Conservation (phyloP, 2,888 invertebrate species). For the Ischnura elegans region DNA sequence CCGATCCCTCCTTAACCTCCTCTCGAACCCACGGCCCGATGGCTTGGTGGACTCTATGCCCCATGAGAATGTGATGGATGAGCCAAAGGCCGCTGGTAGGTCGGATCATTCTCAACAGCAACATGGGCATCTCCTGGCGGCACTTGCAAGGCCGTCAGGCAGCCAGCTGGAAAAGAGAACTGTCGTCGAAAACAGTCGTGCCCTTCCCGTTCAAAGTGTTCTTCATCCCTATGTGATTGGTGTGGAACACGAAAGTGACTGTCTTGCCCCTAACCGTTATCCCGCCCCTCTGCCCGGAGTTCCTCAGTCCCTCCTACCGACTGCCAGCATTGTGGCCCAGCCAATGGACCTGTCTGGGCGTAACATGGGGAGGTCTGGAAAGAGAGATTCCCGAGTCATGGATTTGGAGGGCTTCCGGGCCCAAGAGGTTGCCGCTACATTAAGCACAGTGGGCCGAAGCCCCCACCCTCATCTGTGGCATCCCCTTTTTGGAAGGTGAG, state of each 20-base stretch:
- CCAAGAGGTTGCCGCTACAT: conserved; percentile 42
- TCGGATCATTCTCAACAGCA: conserved; percentile 45
- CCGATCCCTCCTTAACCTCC: conserved; percentile 82
- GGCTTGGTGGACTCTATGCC: neutral
- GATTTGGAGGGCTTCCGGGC: conserved; percentile 41
- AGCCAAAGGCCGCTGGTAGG: neutral
- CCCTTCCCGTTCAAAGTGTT: conserved; percentile 7
- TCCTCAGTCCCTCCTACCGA: conserved; percentile 32
- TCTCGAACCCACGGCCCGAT: conserved; percentile 73
- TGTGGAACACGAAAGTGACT: conserved; percentile 56
- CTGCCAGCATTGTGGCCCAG: conserved; percentile 71
- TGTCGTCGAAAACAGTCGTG: conserved; percentile 33
- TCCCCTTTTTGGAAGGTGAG: conserved; percentile 92
- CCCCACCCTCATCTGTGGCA: conserved; percentile 89
- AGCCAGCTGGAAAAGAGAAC: conserved; percentile 77
- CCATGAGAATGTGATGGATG: conserved; percentile 16
- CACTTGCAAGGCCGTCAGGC: conserved; percentile 68
- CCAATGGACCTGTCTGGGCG: conserved; percentile 78
- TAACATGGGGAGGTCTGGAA: conserved; percentile 70
- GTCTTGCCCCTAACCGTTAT: neutral
- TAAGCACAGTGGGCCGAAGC: conserved; percentile 74
- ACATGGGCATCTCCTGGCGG: conserved; percentile 69
- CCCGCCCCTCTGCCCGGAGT: conserved; percentile 31
- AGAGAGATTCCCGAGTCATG: conserved; percentile 18
- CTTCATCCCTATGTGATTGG: conserved; percentile 51